These are phyloP conservation scores for Phalacrocorax brasilianus DNA, from an alignment of 2,113 vertebrate genomes.

Conservation along the genomic window DNA sequence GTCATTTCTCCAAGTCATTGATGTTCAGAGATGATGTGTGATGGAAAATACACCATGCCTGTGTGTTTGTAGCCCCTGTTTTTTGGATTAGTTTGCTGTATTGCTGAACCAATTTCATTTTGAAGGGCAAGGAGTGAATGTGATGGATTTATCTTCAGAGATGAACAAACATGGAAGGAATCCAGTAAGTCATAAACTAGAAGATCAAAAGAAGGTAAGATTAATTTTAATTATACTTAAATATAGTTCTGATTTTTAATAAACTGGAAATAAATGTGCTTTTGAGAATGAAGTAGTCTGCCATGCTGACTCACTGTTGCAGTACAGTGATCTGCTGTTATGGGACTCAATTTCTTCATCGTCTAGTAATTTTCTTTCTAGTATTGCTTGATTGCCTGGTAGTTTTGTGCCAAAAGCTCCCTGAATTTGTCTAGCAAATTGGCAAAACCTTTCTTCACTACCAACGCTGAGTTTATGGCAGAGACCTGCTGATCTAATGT, in stretches of 20 bases:
- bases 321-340: neutral
- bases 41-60: slow-evolving; percentile 75
- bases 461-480: neutral
- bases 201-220: slow-evolving; percentile 98
- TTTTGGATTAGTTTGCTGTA: slow-evolving; percentile 75
- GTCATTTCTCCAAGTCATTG: slow-evolving; percentile 64
- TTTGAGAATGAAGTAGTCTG: neutral
- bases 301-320: neutral
- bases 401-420: neutral
- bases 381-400: neutral
- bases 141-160: slow-evolving; percentile 96
- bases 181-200: slow-evolving; percentile 94
- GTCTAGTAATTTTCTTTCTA: neutral
- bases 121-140: slow-evolving; percentile 73
- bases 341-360: neutral
- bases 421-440: neutral
- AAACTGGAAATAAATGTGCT: neutral
- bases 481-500: neutral
- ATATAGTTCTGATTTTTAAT: neutral
- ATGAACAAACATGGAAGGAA: slow-evolving; percentile 94
- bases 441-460: neutral
- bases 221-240: neutral
- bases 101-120: slow-evolving; percentile 77
- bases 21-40: slow-evolving; percentile 78
- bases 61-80: slow-evolving; percentile 73